Percentiles rank a stretch among this genome's conserved stretches.
Evolutionary conservation across 2,888 invertebrate genomes (phyloP).

Genomic region (Abrostola tripartita): DNA sequence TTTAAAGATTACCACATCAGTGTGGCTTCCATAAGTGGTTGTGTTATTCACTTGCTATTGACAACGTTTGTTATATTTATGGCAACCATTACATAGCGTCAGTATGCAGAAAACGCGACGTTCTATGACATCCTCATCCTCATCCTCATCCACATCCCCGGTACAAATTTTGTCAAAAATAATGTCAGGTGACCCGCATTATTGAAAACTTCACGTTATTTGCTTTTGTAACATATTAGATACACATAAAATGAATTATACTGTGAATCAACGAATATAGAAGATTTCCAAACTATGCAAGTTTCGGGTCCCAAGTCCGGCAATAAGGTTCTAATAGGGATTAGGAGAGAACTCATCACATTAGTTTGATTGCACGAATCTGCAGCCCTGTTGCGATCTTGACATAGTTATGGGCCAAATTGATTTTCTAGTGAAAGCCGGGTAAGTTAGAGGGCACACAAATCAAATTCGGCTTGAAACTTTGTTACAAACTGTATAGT

Average conservation of each 20-base stretch:
- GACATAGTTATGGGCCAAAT: conserved; percentile 50
- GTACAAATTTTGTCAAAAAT: too few species aligned
- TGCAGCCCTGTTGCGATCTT: conserved; percentile 58
- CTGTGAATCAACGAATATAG: conserved; percentile 3
- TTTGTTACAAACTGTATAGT: background rate
- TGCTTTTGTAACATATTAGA: too few species aligned
- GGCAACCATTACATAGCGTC: too few species aligned
- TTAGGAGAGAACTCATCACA: conserved; percentile 72
- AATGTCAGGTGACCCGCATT: too few species aligned
- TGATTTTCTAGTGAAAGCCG: conserved; percentile 48
- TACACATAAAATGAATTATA: background rate
- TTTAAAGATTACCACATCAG: too few species aligned
- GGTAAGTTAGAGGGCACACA: conserved; percentile 35
- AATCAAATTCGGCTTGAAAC: conserved; percentile 36
- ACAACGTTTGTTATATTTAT: too few species aligned
- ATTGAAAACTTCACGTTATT: too few species aligned
- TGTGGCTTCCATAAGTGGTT: too few species aligned
- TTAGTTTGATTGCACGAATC: conserved; percentile 72
- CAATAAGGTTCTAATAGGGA: conserved; percentile 69
- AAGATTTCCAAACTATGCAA: conserved; percentile 61
- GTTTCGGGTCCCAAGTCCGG: conserved; percentile 67
- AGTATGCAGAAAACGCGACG: too few species aligned
- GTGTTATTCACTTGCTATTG: too few species aligned
- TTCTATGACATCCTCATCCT: too few species aligned
- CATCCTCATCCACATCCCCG: too few species aligned